Evolutionary conservation across 1,140 invertebrate genomes (phyloP), one percentile per base, ranked within the genome.

Genomic region (Drosophila gunungcola): DNA sequence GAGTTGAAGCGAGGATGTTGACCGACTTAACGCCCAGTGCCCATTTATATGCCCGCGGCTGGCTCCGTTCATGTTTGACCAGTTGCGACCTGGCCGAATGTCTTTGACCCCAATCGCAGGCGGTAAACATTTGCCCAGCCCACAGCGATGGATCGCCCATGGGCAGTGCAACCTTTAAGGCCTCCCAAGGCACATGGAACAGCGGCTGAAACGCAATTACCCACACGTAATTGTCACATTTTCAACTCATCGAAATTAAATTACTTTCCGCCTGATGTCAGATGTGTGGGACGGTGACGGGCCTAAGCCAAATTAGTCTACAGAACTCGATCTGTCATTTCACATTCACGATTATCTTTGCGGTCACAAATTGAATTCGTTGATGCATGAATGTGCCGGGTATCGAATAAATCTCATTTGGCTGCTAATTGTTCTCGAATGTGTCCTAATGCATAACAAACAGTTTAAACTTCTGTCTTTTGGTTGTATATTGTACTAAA

Each of bases 301-400:
- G 29, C 9, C 9, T 32, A 32, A 32, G 6, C 7, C 25, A 70
- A 69, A 73, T 73, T 69, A 70, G 65, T 4, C 21, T 45, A 32
- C 53, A 41, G 57, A 49, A 70, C 70, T 73, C 60, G 54, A 70
- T 70, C 41, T 70, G 46, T 48, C 65, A 73, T 53, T 73, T 46
- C 13, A 38, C 55, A 70, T 70, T 70, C 27, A 48, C 27, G 39
- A 73, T 70, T 68, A 68, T 67, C 53, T 68, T 29, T 42, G 39
- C 43, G 65, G 54, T 21, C 9, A 42, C 64, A 60, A 73, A 73
- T 52, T 72, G 52, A 72, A 68, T 72, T 72, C 41, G 39, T 32
- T 68, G 48, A 52, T 63, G 25, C 21, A 38, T 46, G 21, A 51
- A 27, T 39, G n/a, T 45, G 42, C 13, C 13, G 42, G 32, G 34